Conservation (phyloP, 2,113 vertebrate genomes). For the Dasyurus viverrinus region DNA sequence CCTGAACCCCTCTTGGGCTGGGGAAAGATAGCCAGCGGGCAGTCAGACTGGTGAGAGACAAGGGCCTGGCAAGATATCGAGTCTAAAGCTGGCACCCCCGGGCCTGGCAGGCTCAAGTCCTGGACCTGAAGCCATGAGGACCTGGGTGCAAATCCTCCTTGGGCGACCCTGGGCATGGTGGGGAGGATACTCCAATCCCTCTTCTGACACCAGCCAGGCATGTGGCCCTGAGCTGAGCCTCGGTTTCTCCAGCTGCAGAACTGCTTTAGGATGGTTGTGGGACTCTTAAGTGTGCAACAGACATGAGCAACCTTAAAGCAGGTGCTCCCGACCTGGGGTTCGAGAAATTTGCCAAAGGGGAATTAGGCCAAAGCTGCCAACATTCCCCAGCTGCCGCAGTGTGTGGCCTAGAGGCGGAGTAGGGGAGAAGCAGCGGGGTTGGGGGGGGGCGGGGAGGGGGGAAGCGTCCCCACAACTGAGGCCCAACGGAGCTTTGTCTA, state of each 20-base stretch:
- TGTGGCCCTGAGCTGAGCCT: neutral
- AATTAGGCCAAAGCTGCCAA: neutral
- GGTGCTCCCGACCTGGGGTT: neutral
- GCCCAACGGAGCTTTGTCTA: neutral
- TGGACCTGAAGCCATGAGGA: neutral
- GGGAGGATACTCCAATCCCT: neutral
- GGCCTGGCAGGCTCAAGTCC: neutral
- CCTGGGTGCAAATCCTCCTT: neutral
- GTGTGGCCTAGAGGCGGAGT: neutral
- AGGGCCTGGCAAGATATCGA: neutral
- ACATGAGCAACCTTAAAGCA: neutral
- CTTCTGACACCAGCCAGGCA: neutral
- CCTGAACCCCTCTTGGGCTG: neutral
- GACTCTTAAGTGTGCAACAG: neutral
- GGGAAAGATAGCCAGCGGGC: neutral
- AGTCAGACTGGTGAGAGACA: neutral
- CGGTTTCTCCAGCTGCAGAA: neutral
- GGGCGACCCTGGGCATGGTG: no score
- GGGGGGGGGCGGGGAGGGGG: neutral
- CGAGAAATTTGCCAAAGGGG: neutral
- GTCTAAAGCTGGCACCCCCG: neutral
- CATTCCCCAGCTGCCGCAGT: neutral
- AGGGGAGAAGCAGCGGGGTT: no score
- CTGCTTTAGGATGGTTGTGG: neutral
- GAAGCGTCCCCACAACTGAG: neutral